phyloP scores from a whole-genome alignment of 2,113 vertebrate species.

The Symphodus melops region DNA sequence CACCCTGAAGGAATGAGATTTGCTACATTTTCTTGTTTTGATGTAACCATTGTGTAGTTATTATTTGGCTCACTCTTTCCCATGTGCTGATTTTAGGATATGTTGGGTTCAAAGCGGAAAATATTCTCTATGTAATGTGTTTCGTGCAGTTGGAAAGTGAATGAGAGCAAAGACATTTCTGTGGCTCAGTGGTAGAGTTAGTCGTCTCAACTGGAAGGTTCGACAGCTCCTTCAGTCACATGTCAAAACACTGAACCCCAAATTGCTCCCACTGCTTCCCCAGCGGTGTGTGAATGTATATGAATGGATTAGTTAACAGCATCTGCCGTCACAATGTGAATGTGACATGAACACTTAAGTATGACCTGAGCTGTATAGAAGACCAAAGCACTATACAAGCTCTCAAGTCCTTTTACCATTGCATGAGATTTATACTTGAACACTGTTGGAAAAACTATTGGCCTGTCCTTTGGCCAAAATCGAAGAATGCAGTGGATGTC shows the following conservation, averaged over 20 bases:
- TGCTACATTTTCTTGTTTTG: slow-evolving; percentile 9
- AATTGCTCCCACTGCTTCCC: no score
- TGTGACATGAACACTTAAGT: no score
- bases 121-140: neutral
- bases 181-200: no score
- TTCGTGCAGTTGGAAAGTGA: neutral
- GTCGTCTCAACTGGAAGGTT: no score
- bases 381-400: no score
- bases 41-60: neutral
- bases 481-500: slow-evolving; percentile 27
- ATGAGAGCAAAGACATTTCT: slow-evolving; percentile 47
- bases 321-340: no score
- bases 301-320: no score
- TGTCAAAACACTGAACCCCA: no score
- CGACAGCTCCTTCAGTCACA: no score
- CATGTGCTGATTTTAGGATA: slow-evolving; percentile 5
- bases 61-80: slow-evolving; percentile 2
- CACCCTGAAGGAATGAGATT: neutral
- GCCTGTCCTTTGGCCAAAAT: slow-evolving; percentile 13
- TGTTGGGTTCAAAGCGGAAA: slow-evolving; percentile 47
- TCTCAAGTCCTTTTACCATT: no score
- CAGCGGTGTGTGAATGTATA: no score
- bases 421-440: slow-evolving; percentile 31
- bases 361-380: no score
- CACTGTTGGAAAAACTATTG: slow-evolving; percentile 47